Base-by-base conservation (phyloP, 2,888 invertebrate genomes). In the Tinea semifulvella region DNA sequence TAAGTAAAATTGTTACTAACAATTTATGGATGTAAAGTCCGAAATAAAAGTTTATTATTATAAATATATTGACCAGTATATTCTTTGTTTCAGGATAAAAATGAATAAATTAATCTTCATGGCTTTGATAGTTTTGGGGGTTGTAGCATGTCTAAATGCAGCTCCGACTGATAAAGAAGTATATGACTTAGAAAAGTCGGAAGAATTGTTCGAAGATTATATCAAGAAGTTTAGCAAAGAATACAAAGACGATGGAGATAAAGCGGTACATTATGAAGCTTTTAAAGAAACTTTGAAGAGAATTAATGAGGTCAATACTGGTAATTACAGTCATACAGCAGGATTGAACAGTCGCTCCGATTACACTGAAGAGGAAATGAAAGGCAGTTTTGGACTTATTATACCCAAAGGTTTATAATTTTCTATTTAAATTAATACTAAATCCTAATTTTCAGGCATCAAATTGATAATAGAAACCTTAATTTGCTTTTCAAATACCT, bases 191-290 rank as follows among this genome's bases (percentile, higher is more conserved):
- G 45, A 45, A 2, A 39, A 64, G 2, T 61, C 62, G 1, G 47
- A 47, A 1, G 26, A 13, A 0, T 22, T 60, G 6, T 68, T 67
- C 22, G 56, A 57, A 0, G 22, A 56, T 11, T 68, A 61, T 46
- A 48, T 61, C 1, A 52, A 55, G 36, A 56, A 64, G 1, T 48
- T 52, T 46, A 45, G 62, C 19, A 63, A 51, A 48, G 16, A 47
- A 2, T 69, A 68, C 47, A 60, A 60, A 38, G 54, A 63, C 51
- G 57, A 54, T 0, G 57, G 46, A 0, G 68, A 70, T 25, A 58
- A 45, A 48, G 45, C 55, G 0, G 16, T 18, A 1, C 69, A 65
- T 46, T 65, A 49, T 36, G 27, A 51, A 18, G 56, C 59, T 3
- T 70, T 69, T 10, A 35, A 44, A 10, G 17, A 52, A 44, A 45